phyloP scores from a whole-genome alignment of 2,113 vertebrate genomes.

The Pelecanus crispus region DNA sequence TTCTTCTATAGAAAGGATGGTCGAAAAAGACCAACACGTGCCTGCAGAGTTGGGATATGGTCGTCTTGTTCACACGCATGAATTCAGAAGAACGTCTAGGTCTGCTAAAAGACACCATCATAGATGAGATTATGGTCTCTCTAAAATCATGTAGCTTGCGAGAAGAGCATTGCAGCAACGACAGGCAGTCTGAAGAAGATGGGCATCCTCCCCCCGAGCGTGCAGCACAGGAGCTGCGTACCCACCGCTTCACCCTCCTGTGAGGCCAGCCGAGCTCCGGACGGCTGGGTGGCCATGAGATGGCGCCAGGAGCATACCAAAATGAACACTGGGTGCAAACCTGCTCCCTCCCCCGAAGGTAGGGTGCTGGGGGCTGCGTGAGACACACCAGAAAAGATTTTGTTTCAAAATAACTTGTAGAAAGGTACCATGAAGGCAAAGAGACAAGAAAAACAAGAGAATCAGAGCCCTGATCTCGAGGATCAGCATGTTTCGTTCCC shows the following conservation, averaged over 20 bases:
- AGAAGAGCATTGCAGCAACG: background rate
- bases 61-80: background rate
- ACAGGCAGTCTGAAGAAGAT: background rate
- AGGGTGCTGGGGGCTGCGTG: background rate
- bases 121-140: background rate
- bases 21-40: accelerated
- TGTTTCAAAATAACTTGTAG: accelerated
- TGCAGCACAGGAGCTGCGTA: background rate
- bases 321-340: accelerated
- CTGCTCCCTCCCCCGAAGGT: background rate
- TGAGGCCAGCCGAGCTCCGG: accelerated
- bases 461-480: background rate
- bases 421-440: background rate
- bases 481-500: accelerated
- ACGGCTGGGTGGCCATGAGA: background rate
- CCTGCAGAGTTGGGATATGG: background rate
- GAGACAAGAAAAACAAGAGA: background rate
- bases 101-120: background rate
- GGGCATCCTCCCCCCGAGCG: background rate
- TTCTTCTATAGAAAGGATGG: background rate
- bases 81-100: background rate
- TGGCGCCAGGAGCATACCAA: background rate
- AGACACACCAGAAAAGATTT: background rate
- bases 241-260: accelerated
- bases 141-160: background rate